These are phyloP conservation scores for Procavia capensis DNA, from an alignment of 2,113 vertebrate genomes.

Conservation along the genomic window DNA sequence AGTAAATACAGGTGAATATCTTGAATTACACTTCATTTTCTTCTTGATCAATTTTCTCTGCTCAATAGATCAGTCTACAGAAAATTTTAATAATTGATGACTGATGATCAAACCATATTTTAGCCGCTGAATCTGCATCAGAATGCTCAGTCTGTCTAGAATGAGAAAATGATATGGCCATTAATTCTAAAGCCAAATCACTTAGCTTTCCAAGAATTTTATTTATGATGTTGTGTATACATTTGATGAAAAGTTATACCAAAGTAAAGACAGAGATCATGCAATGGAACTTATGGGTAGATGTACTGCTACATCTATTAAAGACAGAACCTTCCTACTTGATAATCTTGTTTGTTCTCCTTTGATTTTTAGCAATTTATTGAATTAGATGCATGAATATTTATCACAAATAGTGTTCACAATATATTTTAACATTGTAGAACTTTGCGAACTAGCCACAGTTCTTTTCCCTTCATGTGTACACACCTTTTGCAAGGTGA, in stretches of 20 bases:
- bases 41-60: background rate
- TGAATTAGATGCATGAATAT: background rate
- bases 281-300: background rate
- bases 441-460: background rate
- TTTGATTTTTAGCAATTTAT: background rate
- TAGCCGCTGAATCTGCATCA: conserved; percentile 39
- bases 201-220: conserved; percentile 20
- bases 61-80: background rate
- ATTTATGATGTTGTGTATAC: conserved; percentile 28
- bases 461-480: background rate
- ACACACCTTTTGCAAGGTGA: no score
- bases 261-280: background rate
- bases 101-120: conserved; percentile 37
- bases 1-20: background rate
- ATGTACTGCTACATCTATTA: background rate
- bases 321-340: background rate
- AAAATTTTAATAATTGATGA: conserved; percentile 43
- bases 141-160: background rate
- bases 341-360: background rate
- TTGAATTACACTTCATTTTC: background rate
- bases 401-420: background rate
- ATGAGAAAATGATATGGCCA: conserved; percentile 4
- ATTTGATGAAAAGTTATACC: background rate
- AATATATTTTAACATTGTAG: background rate
- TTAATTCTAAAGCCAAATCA: conserved; percentile 31